Evolutionary conservation across 1,140 invertebrate genomes (phyloP).

Genomic region (Sarcophaga bullata): DNA sequence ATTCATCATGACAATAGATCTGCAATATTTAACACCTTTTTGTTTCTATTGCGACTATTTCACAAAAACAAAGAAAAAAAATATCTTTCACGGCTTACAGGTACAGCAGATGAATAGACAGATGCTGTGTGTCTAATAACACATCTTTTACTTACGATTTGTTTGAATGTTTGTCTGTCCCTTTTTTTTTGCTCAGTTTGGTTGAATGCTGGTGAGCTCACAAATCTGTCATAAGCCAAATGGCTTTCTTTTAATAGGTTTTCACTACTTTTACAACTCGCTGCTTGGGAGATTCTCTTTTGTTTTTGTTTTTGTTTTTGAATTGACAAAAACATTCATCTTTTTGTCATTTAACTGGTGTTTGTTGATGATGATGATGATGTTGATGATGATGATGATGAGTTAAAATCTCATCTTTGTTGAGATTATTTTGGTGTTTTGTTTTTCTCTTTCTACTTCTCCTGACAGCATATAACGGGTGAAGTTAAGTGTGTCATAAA

Average conservation of each 20-base stretch:
- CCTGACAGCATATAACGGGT: background rate
- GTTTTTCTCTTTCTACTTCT: background rate
- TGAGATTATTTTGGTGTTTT: background rate
- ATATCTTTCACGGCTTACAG: too few relatives aligned
- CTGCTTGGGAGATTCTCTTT: too few relatives aligned
- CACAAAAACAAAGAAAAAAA: too few relatives aligned
- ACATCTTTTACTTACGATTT: too few relatives aligned
- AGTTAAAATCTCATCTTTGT: background rate
- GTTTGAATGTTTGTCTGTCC: too few relatives aligned
- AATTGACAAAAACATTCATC: background rate
- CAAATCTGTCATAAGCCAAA: slow-evolving; percentile 12
- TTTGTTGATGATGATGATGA: background rate
- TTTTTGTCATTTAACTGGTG: background rate
- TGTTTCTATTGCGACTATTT: background rate
- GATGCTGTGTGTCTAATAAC: too few relatives aligned
- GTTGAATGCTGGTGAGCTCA: background rate
- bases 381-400: background rate
- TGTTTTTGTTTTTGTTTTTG: too few relatives aligned
- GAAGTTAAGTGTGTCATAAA: background rate
- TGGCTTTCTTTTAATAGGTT: slow-evolving; percentile 1
- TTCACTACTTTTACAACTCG: background rate
- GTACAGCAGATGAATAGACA: too few relatives aligned
- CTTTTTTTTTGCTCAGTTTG: background rate
- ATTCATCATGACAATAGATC: slow-evolving; percentile 9
- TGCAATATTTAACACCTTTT: background rate